These are phyloP conservation scores for Tiliacea citrago DNA, from an alignment of 2,888 invertebrate genomes.

Conservation along the genomic window DNA sequence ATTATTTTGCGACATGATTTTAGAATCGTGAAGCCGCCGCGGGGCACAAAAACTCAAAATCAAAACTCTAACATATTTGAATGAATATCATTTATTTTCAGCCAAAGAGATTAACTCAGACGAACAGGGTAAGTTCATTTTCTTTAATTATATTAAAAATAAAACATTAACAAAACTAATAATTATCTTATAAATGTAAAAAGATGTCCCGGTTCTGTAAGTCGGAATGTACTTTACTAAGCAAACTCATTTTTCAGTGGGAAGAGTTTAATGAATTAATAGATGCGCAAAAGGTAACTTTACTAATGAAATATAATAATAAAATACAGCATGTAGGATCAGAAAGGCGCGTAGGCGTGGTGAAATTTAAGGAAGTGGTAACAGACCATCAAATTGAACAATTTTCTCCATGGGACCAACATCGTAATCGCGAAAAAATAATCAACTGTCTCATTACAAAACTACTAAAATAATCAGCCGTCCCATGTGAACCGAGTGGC, in stretches of 20 bases:
- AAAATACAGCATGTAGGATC: background rate
- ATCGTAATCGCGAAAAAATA: background rate
- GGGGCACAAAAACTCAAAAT: too few species aligned
- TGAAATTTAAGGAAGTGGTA: background rate
- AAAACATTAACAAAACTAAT: background rate
- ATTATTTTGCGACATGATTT: too few species aligned
- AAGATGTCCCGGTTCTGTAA: background rate
- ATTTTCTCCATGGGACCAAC: background rate
- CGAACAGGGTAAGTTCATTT: constrained; percentile 28
- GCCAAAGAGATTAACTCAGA: constrained; percentile 30
- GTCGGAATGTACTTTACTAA: background rate
- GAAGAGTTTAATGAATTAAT: constrained; percentile 37
- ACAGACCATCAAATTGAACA: background rate
- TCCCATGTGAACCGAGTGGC: too few species aligned
- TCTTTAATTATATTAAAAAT: background rate
- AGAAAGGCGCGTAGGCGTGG: background rate
- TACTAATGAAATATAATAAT: background rate
- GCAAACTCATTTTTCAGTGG: constrained; percentile 41
- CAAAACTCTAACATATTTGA: too few species aligned
- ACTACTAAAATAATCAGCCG: background rate
- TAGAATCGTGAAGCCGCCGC: too few species aligned
- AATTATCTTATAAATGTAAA: too few species aligned
- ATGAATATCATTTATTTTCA: constrained; percentile 19
- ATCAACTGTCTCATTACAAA: background rate
- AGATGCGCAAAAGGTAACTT: constrained; percentile 4